Conservation (phyloP, 1,140 invertebrate species). For the Heliconius melpomene region DNA sequence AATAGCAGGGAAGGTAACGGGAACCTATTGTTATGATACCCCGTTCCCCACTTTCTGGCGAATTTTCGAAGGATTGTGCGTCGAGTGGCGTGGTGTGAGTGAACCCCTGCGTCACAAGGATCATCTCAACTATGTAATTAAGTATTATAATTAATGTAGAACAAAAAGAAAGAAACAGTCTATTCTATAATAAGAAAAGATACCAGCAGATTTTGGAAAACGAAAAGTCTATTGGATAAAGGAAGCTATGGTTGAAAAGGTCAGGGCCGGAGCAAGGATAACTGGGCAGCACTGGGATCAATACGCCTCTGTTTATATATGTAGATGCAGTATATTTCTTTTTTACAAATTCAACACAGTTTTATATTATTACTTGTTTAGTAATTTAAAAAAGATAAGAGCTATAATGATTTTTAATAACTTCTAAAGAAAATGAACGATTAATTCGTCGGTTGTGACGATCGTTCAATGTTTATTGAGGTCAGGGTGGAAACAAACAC, state of each 20-base stretch:
- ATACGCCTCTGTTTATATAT: neutral
- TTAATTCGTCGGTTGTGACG: neutral
- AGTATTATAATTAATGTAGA: neutral
- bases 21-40: too few species aligned
- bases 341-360: neutral
- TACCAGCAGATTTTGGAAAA: neutral
- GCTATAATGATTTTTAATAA: neutral
- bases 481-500: neutral
- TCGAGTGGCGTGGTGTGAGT: too few species aligned
- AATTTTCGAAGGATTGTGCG: too few species aligned
- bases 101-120: too few species aligned
- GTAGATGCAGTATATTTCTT: neutral
- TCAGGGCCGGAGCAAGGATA: conserved; percentile 1
- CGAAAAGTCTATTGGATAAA: neutral
- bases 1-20: too few species aligned
- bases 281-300: neutral
- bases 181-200: neutral
- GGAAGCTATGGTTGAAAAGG: neutral
- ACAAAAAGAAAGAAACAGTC: too few species aligned
- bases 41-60: too few species aligned
- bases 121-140: neutral
- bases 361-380: neutral
- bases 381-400: neutral
- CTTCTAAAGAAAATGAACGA: neutral
- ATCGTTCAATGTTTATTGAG: neutral